phyloP scores from a whole-genome alignment of 2,888 invertebrate genomes.

The Brachynemurus nebulosus region DNA sequence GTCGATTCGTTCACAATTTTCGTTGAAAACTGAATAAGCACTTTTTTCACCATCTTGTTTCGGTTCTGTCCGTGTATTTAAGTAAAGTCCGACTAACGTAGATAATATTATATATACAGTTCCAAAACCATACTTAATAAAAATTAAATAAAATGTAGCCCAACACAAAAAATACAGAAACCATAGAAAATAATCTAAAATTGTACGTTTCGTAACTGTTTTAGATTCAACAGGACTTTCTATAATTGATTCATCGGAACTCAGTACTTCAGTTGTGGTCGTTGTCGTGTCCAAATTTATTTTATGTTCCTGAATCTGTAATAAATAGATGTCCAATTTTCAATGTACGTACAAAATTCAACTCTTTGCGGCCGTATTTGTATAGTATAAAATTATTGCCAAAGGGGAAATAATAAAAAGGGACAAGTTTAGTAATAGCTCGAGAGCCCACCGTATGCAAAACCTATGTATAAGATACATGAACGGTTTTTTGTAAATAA shows the following conservation, averaged over 20 bases:
- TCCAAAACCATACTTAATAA: constrained; percentile 77
- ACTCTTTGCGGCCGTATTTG: too few species aligned
- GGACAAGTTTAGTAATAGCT: too few species aligned
- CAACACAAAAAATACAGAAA: constrained; percentile 54
- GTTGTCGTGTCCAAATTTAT: constrained; percentile 13
- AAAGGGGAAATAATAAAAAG: too few species aligned
- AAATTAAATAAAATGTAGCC: constrained; percentile 58
- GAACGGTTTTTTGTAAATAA: too few species aligned
- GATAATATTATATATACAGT: constrained; percentile 77
- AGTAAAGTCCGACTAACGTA: constrained; percentile 60
- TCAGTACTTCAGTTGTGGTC: constrained; percentile 16
- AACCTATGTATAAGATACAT: too few species aligned
- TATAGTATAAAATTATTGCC: too few species aligned
- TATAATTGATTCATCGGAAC: constrained; percentile 11
- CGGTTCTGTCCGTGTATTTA: constrained; percentile 65
- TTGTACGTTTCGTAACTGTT: constrained; percentile 21
- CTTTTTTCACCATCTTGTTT: constrained; percentile 63
- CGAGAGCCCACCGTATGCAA: too few species aligned
- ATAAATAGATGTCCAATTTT: constrained; percentile 22
- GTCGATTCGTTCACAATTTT: constrained; percentile 79
- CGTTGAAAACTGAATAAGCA: constrained; percentile 96
- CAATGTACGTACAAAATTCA: constrained; percentile 22
- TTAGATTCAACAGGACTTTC: constrained; percentile 19
- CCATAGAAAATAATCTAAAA: constrained; percentile 31
- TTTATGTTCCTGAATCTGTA: constrained; percentile 33